Conservation (phyloP, 2,113 vertebrate species). For the Callipepla squamata region DNA sequence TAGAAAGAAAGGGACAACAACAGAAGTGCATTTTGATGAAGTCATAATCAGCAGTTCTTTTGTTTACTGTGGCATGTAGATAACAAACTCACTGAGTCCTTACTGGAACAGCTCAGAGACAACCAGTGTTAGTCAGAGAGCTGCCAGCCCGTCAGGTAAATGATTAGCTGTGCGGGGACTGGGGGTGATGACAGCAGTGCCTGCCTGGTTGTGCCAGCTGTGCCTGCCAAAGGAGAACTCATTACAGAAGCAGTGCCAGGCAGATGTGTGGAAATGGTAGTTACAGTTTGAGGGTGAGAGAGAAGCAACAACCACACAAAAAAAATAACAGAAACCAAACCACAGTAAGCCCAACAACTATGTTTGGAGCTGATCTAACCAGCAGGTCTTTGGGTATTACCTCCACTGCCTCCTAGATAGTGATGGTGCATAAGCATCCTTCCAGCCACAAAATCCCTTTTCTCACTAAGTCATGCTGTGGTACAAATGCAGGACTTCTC, state of each 20-base stretch:
- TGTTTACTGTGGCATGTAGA: background rate
- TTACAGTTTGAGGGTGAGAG: background rate
- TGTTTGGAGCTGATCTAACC: background rate
- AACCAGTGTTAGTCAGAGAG: background rate
- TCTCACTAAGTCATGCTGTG: background rate
- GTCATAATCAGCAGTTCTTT: background rate
- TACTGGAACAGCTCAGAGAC: background rate
- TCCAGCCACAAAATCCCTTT: background rate
- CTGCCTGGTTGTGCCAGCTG: background rate
- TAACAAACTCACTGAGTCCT: background rate
- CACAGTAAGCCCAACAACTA: background rate
- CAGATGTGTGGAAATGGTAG: background rate
- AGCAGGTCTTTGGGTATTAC: background rate
- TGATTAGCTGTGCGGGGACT: background rate
- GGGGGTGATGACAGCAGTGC: background rate
- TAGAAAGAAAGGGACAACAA: background rate
- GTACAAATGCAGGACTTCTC: background rate
- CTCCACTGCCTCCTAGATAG: background rate
- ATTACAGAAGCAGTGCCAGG: background rate
- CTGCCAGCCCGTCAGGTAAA: background rate
- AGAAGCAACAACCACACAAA: background rate
- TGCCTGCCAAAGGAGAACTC: background rate
- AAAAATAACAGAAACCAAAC: background rate
- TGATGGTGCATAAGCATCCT: background rate
- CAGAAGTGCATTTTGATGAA: background rate